Base-by-base conservation (phyloP, 2,113 vertebrate species). In the Nothocercus julius region DNA sequence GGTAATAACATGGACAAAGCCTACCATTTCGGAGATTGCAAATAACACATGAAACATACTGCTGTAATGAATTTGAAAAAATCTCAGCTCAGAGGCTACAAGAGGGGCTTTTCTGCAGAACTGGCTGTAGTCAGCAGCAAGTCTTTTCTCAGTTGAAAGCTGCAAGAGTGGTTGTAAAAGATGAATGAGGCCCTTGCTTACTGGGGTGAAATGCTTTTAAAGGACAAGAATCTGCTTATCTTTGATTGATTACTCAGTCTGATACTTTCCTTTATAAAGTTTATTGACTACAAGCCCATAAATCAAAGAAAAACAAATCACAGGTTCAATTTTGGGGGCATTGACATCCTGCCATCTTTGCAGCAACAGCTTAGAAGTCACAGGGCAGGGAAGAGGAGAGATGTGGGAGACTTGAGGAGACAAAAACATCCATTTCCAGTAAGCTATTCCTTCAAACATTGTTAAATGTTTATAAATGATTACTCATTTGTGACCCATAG, bases 221-320 rank as follows among this genome's bases (percentile, higher is more conserved):
- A 98, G 97, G 97, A 98, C 96, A 98, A 97, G 97, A 98, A 98
- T 98, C 98, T 98, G 98, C 98, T 98, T 98, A 98, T 97, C 97
- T 98, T 98, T 98, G 97, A 97, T 98, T 96, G 97, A 98, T 98
- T 97, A 96, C 96, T 97, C 95, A 96, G 97, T 94, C 97, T 98
- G 97, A 98, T 98, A 98, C 97, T 97, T 98, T 97, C 96, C 97
- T 97, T 98, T 98, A 98, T 98, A 98, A 98, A 98, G 97, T 98
- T 97, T 98, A 98, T 98, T 98, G 98, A 98, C 97, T 97, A 98
- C 97, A 98, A 97, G 97, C 97, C 97, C 98, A 98, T 98, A 98
- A 98, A 98, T 98, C 98, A 98, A 98, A 98, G 97, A 97, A 98
- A 98, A 98, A 97, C 97, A 98, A 98, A 98, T 98, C 97, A 97